Evolutionary conservation across 1,140 invertebrate species (phyloP).

Genomic region (Pseudomyrmex dendroicus): DNA sequence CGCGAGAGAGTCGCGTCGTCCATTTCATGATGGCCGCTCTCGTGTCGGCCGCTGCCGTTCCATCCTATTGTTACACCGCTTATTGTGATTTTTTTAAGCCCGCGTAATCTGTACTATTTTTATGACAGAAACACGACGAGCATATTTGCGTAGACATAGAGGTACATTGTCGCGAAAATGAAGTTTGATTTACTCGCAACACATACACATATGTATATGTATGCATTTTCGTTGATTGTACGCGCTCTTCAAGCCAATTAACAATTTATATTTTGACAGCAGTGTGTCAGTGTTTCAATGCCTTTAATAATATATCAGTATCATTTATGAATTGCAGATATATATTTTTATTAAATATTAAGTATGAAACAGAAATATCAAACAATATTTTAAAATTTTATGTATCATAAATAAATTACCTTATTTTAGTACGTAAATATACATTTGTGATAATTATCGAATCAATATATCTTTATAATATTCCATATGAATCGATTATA

Average conservation of each 20-base stretch:
- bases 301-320: not conserved
- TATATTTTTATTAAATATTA: too few relatives aligned
- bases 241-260: conserved; percentile 29
- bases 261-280: conserved; percentile 21
- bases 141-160: conserved; percentile 38
- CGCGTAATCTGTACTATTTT: conserved; percentile 41
- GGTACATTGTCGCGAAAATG: conserved; percentile 23
- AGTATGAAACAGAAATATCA: too few relatives aligned
- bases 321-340: not conserved
- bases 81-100: conserved; percentile 34
- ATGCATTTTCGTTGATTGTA: not conserved
- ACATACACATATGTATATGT: not conserved
- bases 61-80: conserved; percentile 31
- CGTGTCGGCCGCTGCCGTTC: not conserved
- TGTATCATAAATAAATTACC: too few relatives aligned
- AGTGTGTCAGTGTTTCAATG: conserved; percentile 13
- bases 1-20: conserved; percentile 56
- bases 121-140: conserved; percentile 37
- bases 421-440: too few relatives aligned
- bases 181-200: conserved; percentile 49
- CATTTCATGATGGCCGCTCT: conserved; percentile 45
- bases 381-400: too few relatives aligned
- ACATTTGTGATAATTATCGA: too few relatives aligned
- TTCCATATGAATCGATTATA: not conserved
- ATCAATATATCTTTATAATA: not conserved